Conservation (phyloP, 2,113 vertebrate genomes). For the Perognathus longimembris region DNA sequence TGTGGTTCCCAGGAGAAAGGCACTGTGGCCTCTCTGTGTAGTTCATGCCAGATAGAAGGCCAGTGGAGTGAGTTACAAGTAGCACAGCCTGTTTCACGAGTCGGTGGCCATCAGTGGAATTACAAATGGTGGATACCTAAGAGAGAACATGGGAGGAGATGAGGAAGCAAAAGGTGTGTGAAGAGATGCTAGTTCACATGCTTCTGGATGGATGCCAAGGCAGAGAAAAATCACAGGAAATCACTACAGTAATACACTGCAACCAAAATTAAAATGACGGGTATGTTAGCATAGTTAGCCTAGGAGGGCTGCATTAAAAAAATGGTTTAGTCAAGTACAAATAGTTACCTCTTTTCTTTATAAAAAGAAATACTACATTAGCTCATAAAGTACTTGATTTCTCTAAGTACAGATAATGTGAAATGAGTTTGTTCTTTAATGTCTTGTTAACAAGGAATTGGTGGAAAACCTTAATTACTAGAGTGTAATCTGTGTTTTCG, state of each 20-base stretch:
- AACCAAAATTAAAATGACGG: neutral
- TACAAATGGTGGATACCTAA: too few relatives aligned
- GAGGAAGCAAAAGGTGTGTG: neutral
- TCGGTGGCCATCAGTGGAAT: neutral
- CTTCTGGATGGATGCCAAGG: neutral
- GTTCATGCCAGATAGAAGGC: neutral
- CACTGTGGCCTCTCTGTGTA: neutral
- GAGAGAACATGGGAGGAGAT: neutral
- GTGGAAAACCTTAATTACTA: conserved; percentile 13
- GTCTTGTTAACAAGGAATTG: neutral
- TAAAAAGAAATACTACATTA: neutral
- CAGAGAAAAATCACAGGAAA: neutral
- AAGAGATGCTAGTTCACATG: neutral
- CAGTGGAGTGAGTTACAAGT: neutral
- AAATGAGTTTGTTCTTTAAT: neutral
- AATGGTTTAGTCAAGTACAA: neutral
- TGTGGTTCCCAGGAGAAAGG: neutral
- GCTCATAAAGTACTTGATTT: neutral
- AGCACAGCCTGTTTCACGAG: fast-evolving
- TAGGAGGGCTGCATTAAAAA: neutral
- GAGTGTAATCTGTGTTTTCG: neutral
- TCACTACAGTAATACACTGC: neutral
- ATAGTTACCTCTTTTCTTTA: neutral
- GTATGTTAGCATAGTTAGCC: neutral
- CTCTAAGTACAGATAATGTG: neutral